phyloP scores from a whole-genome alignment of 2,797 vertebrate species.

The Lagocephalus sceleratus region DNA sequence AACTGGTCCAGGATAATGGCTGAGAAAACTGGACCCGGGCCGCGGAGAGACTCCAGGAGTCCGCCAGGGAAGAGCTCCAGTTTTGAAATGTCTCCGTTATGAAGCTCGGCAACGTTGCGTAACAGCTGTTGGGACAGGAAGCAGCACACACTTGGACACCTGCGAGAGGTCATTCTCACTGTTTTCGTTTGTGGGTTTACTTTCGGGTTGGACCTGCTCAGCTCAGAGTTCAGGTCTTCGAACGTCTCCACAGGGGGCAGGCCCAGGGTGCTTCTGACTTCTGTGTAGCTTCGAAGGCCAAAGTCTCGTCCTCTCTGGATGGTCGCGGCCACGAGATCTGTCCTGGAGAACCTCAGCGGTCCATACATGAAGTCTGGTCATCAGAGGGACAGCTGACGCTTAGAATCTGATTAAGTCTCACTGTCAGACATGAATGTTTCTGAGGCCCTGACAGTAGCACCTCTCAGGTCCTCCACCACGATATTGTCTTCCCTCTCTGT shows the following conservation, averaged over 20 bases:
- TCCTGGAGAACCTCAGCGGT: constrained; percentile 82
- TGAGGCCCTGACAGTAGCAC: constrained; percentile 53
- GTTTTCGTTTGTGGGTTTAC: constrained; percentile 40
- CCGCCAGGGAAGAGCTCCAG: constrained; percentile 90
- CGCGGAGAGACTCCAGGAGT: constrained; percentile 79
- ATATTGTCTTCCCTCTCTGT: constrained; percentile 87
- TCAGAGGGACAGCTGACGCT: background rate
- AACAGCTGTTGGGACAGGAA: constrained; percentile 62
- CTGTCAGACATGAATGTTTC: background rate
- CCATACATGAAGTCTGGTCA: constrained; percentile 93
- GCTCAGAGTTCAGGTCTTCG: constrained; percentile 74
- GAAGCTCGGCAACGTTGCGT: constrained; percentile 70
- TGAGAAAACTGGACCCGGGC: constrained; percentile 82
- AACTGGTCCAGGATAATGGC: constrained; percentile 90
- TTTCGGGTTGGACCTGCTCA: constrained; percentile 63
- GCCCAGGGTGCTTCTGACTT: constrained; percentile 75
- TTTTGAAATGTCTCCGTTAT: constrained; percentile 73
- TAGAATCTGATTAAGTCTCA: background rate
- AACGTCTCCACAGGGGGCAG: constrained; percentile 72
- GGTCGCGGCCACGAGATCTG: constrained; percentile 84
- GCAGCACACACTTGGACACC: background rate
- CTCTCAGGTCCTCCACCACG: constrained; percentile 91
- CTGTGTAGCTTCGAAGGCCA: constrained; percentile 87
- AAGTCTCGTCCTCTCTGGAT: constrained; percentile 90
- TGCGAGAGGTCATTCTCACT: background rate